Conservation (phyloP, 2,888 invertebrate genomes). For the Andrena marginata region DNA sequence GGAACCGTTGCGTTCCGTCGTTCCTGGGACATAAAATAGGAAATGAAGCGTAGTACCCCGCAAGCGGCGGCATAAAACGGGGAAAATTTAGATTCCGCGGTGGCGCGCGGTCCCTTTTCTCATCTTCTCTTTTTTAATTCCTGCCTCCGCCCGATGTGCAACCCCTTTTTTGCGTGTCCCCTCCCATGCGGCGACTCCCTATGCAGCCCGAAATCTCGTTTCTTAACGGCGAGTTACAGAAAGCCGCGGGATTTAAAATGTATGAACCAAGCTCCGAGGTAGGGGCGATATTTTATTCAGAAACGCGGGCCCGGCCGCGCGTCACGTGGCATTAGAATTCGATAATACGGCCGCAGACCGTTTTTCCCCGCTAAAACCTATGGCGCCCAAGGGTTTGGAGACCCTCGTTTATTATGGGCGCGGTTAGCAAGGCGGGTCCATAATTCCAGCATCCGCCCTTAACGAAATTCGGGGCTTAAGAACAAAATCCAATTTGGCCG, state of each 20-base stretch:
- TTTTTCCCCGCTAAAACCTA: slow-evolving; percentile 37
- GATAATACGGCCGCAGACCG: slow-evolving; percentile 57
- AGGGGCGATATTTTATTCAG: slow-evolving; percentile 68
- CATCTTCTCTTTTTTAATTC: slow-evolving; percentile 16
- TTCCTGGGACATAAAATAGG: slow-evolving; percentile 11
- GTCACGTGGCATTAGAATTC: slow-evolving; percentile 60
- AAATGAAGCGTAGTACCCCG: slow-evolving; percentile 15
- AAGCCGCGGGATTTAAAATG: slow-evolving; percentile 63
- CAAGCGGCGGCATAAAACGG: slow-evolving; percentile 14
- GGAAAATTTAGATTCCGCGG: slow-evolving; percentile 26
- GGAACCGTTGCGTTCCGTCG: not conserved
- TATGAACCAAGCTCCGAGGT: slow-evolving; percentile 50
- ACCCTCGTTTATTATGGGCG: slow-evolving; percentile 49
- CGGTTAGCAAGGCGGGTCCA: slow-evolving; percentile 24
- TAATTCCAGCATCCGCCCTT: slow-evolving; percentile 50
- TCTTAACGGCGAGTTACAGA: slow-evolving; percentile 46
- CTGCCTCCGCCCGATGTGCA: not conserved
- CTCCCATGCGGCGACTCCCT: slow-evolving; percentile 22
- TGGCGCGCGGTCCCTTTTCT: not conserved
- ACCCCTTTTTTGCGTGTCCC: slow-evolving; percentile 5
- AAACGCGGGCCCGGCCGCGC: slow-evolving; percentile 44
- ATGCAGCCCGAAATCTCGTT: slow-evolving; percentile 45
- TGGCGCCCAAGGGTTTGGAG: not conserved
- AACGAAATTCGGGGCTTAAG: slow-evolving; percentile 60
- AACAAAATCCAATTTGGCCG: slow-evolving; percentile 62